Conservation (phyloP, 2,797 vertebrate species). For the Fundulus diaphanus region DNA sequence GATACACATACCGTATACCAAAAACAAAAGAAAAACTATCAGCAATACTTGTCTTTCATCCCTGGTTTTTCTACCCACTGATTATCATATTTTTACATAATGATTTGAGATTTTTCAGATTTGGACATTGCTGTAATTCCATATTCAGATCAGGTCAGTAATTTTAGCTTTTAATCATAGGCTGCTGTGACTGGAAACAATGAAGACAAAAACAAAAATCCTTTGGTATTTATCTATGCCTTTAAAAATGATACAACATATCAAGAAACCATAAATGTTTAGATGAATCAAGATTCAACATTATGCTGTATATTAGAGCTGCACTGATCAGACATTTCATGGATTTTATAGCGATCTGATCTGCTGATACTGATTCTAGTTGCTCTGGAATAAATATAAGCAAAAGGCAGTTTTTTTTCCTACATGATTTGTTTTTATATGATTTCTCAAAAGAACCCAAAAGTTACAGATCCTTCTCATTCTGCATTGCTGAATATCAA, state of each 20-base stretch:
- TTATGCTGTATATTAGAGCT: slow-evolving; percentile 7
- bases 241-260: slow-evolving; percentile 7
- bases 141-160: too few species aligned
- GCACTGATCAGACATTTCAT: not conserved
- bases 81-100: too few species aligned
- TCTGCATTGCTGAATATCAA: too few species aligned
- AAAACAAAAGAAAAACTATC: too few species aligned
- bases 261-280: not conserved
- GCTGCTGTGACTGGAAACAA: slow-evolving; percentile 73
- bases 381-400: not conserved
- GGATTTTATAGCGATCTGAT: not conserved
- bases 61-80: too few species aligned
- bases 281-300: slow-evolving; percentile 50
- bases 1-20: too few species aligned
- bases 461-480: too few species aligned
- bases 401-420: not conserved
- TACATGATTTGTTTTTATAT: not conserved
- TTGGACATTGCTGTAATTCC: too few species aligned
- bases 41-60: too few species aligned
- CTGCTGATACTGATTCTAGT: not conserved
- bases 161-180: slow-evolving; percentile 77
- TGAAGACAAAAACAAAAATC: slow-evolving; percentile 79
- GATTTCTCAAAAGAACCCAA: not conserved
- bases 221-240: slow-evolving; percentile 68
- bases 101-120: too few species aligned